These are phyloP conservation scores for Ophraella communa DNA, from an alignment of 2,888 invertebrate genomes.

Conservation along the genomic window DNA sequence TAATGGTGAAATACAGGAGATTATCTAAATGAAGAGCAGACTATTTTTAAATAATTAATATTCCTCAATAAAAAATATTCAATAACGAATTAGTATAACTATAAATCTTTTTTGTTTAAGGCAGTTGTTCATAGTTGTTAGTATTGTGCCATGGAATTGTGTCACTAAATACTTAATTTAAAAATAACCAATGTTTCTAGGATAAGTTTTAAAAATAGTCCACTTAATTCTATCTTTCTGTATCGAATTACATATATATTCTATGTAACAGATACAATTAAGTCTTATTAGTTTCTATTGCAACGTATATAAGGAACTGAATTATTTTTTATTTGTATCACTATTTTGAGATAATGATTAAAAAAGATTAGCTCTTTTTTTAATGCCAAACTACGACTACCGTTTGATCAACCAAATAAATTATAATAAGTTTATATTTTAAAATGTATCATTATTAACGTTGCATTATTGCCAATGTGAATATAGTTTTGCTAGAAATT, in stretches of 20 bases:
- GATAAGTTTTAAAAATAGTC: neutral
- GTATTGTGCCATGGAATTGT: no score
- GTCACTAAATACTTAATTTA: neutral
- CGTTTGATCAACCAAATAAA: neutral
- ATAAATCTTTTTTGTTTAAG: no score
- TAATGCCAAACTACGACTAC: neutral
- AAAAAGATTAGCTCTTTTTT: neutral
- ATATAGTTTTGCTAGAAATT: no score
- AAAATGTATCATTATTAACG: no score
- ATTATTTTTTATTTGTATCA: constrained; percentile 12
- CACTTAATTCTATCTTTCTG: neutral
- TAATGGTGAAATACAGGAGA: constrained; percentile 10
- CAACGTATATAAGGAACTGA: constrained; percentile 25
- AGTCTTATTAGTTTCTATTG: constrained; percentile 18
- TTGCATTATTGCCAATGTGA: no score
- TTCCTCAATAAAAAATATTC: no score
- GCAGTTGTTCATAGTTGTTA: no score
- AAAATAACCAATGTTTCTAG: neutral
- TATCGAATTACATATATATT: constrained; percentile 4
- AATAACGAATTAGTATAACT: no score
- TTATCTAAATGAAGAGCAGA: neutral
- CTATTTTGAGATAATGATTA: neutral
- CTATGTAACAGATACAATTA: constrained; percentile 6
- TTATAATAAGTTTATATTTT: neutral
- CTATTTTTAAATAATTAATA: neutral